phyloP scores from a whole-genome alignment of 2,797 vertebrate genomes.

The Anomalospiza imberbis region DNA sequence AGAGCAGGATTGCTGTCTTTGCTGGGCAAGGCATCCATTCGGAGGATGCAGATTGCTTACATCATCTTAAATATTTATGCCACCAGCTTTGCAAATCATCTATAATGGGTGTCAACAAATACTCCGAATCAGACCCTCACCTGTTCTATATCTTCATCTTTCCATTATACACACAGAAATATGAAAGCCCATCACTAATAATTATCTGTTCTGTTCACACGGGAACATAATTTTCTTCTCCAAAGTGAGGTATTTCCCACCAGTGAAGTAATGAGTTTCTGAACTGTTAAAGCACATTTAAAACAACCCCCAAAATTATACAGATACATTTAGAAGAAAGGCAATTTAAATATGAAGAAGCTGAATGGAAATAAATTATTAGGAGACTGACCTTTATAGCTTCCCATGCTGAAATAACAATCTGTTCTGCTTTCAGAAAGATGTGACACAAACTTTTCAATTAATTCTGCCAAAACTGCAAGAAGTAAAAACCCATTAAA shows the following conservation, averaged over 20 bases:
- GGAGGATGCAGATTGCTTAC: not conserved
- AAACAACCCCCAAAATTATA: not conserved
- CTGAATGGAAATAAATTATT: not conserved
- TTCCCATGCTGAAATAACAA: slow-evolving; percentile 79
- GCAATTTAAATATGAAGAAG: not conserved
- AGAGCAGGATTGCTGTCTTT: not conserved
- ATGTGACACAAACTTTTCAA: slow-evolving; percentile 83
- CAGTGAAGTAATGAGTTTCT: not conserved
- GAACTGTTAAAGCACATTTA: not conserved
- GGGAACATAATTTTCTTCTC: not conserved
- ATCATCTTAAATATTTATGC: not conserved
- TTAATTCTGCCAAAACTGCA: slow-evolving; percentile 87
- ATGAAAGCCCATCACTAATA: not conserved
- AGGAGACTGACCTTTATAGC: slow-evolving; percentile 83
- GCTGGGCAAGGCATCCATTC: not conserved
- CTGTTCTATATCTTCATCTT: not conserved
- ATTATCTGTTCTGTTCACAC: not conserved
- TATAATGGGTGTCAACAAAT: not conserved
- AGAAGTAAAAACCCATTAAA: slow-evolving; percentile 54
- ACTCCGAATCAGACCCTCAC: not conserved
- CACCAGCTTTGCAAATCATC: not conserved
- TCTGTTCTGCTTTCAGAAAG: slow-evolving; percentile 77
- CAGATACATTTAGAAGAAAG: not conserved
- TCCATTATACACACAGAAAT: not conserved
- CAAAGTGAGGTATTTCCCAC: not conserved